These are phyloP conservation scores for Drosophila malerkotliana DNA, from an alignment of 1,140 invertebrate genomes.

Conservation along the genomic window DNA sequence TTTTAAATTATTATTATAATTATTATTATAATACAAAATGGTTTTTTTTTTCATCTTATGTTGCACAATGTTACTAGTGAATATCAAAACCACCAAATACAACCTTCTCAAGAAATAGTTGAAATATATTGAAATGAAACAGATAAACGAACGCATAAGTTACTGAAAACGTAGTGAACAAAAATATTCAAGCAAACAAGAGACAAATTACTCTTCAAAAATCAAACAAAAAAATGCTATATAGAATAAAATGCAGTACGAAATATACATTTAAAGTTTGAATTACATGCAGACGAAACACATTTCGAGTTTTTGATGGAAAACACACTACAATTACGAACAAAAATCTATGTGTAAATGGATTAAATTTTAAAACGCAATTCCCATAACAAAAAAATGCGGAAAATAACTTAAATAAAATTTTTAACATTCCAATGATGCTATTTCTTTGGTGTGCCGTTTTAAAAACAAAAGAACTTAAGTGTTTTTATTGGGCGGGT, in stretches of 20 bases:
- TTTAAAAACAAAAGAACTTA: conserved; percentile 62
- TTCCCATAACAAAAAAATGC: conserved; percentile 20
- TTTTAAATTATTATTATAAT: not conserved
- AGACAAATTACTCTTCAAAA: conserved; percentile 75
- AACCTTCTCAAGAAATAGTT: conserved; percentile 42
- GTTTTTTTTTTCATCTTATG: not conserved
- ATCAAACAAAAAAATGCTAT: conserved; percentile 70
- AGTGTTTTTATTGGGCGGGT: conserved; percentile 19
- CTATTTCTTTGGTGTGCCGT: conserved; percentile 81
- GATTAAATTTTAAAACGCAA: conserved; percentile 42
- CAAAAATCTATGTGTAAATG: conserved; percentile 66
- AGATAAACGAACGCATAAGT: conserved; percentile 39
- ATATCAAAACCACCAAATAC: conserved; percentile 31
- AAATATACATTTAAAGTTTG: conserved; percentile 31
- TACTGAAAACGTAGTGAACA: conserved; percentile 50
- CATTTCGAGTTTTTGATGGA: conserved; percentile 26
- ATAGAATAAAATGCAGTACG: conserved; percentile 30
- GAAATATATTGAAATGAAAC: conserved; percentile 42
- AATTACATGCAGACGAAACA: conserved; percentile 31
- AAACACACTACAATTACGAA: conserved; percentile 31
- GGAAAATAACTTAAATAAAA: conserved; percentile 71
- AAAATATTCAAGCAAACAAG: conserved; percentile 72
- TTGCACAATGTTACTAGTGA: conserved; percentile 10
- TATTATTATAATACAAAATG: too few species aligned
- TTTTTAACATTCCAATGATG: conserved; percentile 83